phyloP scores from a whole-genome alignment of 2,888 invertebrate genomes.

The Oasisia sp. region DNA sequence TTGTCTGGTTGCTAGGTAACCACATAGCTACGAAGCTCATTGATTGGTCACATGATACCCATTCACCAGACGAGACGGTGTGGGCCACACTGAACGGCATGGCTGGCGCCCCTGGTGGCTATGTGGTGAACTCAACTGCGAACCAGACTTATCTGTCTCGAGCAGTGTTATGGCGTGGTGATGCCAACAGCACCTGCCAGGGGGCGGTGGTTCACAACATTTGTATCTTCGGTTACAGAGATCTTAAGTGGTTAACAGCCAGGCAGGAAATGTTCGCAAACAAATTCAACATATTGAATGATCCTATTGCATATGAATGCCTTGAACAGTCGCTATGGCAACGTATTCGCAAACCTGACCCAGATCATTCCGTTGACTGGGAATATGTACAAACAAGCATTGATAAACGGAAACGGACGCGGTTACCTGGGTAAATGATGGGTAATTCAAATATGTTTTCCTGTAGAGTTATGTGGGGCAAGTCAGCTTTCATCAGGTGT shows the following conservation, averaged over 20 bases:
- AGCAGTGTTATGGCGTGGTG: slow-evolving; percentile 35
- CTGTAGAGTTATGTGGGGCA: no score
- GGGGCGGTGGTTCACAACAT: slow-evolving; percentile 23
- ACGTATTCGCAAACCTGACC: not conserved
- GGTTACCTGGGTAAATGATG: not conserved
- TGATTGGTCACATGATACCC: slow-evolving; percentile 55
- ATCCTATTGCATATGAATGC: not conserved
- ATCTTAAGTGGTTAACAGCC: slow-evolving; percentile 48
- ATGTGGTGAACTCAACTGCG: slow-evolving; percentile 44
- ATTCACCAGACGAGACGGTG: slow-evolving; percentile 58
- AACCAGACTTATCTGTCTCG: slow-evolving; percentile 34
- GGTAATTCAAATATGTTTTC: not conserved
- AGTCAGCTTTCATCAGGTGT: not conserved
- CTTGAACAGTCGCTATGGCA: not conserved
- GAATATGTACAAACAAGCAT: not conserved
- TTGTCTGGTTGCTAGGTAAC: slow-evolving; percentile 52
- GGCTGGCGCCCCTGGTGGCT: slow-evolving; percentile 52
- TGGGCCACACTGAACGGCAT: slow-evolving; percentile 59
- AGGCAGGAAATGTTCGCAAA: slow-evolving; percentile 59
- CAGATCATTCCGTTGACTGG: not conserved
- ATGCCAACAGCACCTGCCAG: slow-evolving; percentile 28
- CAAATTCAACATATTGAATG: slow-evolving; percentile 52
- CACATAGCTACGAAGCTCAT: slow-evolving; percentile 47
- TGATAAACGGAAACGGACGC: not conserved
- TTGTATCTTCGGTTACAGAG: slow-evolving; percentile 36